A percentile compares a stretch with the other conserved stretches of the same genome.
Conservation (phyloP, 2,888 invertebrate genomes). For the Lithophane ornitopus region DNA sequence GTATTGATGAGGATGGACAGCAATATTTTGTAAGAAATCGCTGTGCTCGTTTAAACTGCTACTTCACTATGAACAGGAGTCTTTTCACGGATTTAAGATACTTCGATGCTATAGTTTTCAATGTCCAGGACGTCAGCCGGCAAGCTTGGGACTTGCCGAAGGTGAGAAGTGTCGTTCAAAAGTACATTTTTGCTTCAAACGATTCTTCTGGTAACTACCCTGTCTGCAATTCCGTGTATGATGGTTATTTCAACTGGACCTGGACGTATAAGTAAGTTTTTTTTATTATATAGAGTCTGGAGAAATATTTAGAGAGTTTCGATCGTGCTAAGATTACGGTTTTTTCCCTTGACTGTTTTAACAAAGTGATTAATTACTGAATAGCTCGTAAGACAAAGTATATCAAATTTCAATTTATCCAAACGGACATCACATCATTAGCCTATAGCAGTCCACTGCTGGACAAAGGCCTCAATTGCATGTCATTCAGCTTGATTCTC, state of each 20-base stretch:
- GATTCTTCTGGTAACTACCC: constrained; percentile 83
- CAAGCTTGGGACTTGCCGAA: constrained; percentile 67
- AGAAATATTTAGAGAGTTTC: too few relatives aligned
- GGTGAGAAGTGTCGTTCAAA: constrained; percentile 76
- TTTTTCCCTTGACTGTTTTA: too few relatives aligned
- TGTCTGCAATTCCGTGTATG: constrained; percentile 77
- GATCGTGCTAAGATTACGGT: too few relatives aligned
- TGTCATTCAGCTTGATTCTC: too few relatives aligned
- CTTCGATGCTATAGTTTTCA: constrained; percentile 83
- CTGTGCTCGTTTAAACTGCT: constrained; percentile 80
- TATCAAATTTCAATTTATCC: too few relatives aligned
- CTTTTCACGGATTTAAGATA: constrained; percentile 76
- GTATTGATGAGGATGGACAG: constrained; percentile 74
- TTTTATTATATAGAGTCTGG: background rate
- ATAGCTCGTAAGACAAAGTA: too few relatives aligned
- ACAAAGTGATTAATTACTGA: too few relatives aligned
- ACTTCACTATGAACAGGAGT: constrained; percentile 78
- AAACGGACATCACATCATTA: too few relatives aligned
- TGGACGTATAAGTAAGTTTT: constrained; percentile 83
- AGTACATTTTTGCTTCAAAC: constrained; percentile 83
- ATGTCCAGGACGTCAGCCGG: constrained; percentile 74
- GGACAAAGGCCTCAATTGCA: too few relatives aligned
- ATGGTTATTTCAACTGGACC: constrained; percentile 85
- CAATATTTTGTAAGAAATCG: constrained; percentile 70
- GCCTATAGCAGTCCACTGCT: too few relatives aligned